Base-by-base conservation (phyloP, 2,797 vertebrate species). In the Melanotaenia trifasciata region DNA sequence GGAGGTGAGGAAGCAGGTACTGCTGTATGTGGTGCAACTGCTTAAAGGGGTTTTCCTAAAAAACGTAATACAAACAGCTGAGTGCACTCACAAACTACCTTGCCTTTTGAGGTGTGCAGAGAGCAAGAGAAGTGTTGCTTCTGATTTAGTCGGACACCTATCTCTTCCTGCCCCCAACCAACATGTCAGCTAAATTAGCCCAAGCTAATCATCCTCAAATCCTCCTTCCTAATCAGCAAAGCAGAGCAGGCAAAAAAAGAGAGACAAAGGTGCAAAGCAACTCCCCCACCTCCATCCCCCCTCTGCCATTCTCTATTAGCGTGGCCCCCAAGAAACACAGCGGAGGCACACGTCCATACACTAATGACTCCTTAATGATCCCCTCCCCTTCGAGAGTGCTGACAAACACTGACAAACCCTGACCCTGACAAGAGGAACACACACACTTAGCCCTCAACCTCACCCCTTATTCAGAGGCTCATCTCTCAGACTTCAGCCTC, bases 361-460 rank as follows among this genome's bases (percentile, higher is more conserved):
- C 87, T 93, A 92, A 94, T 92, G 85, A 89, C 86, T 88, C 85
- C 85, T 87, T 93, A 94, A 93, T 90, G 87, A 89, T 83, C 86
- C 80, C 76, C 84, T 85, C 79, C 87, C 80, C 82, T 65, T 71
- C 65, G 53, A 36, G 72, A 76, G 84, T 58, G 76, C 78, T 88
- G 84, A 93, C 84, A 87, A 89, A 84, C 80, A 84, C 81, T 83
- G 87, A 90, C 89, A 81, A 89, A 89, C 84, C 64, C 85, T 80
- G 70, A 86, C 87, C 88, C 84, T 86, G 91, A 91, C 90, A 87
- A 71, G 80, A 84, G 81, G 80, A 91, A 91, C 90, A 87, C 90
- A 88, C 90, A 85, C 84, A 81, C 77, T 80, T 68, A 74, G 71
- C 65, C 60, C 70, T 74, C 60, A 32, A 79, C 72, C 79, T 88